Evolutionary conservation across 2,888 invertebrate species (phyloP).

Genomic region (Tetropium fuscum): DNA sequence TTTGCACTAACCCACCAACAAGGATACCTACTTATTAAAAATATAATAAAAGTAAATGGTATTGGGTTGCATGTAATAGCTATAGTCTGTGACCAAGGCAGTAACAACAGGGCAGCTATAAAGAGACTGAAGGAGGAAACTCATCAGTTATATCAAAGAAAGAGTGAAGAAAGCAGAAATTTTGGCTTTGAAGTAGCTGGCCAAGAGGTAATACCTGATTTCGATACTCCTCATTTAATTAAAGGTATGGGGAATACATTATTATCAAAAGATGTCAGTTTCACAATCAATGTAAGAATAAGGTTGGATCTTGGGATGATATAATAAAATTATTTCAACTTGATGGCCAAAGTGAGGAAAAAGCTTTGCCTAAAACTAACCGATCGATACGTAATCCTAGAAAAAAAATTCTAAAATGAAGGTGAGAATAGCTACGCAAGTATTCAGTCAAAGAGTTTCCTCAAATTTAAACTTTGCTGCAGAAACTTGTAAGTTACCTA

Average conservation of each 20-base stretch:
- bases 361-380: not conserved
- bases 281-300: not conserved
- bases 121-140: not conserved
- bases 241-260: slow-evolving; percentile 13
- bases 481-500: not conserved
- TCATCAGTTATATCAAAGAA: not conserved
- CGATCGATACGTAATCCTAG: not conserved
- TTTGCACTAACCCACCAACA: no score
- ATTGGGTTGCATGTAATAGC: slow-evolving; percentile 36
- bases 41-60: no score
- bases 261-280: slow-evolving; percentile 12
- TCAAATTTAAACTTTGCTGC: not conserved
- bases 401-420: not conserved
- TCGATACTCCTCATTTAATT: slow-evolving; percentile 18
- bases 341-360: not conserved
- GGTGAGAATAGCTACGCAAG: not conserved
- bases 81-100: slow-evolving; percentile 42
- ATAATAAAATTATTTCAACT: slow-evolving; percentile 8
- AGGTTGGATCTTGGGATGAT: slow-evolving; percentile 20
- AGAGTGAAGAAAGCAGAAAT: not conserved
- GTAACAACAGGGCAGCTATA: slow-evolving; percentile 34
- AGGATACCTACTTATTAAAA: no score
- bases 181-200: not conserved
- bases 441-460: not conserved
- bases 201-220: not conserved